A percentile compares a stretch with the other conserved stretches of the same genome.
Evolutionary conservation across 2,888 invertebrate genomes (phyloP).

Genomic region (Nezara viridula): DNA sequence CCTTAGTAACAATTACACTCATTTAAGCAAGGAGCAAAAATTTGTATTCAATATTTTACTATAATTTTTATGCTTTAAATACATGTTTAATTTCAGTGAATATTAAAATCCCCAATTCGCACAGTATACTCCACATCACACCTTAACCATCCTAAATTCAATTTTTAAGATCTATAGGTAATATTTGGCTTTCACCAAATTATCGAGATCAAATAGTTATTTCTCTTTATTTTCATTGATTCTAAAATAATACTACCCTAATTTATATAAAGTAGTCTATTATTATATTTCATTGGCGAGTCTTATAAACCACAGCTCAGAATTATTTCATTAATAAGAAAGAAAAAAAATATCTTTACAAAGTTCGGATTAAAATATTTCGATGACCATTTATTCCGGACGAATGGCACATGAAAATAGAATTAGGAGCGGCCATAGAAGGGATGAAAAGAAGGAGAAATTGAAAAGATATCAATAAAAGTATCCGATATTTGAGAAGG

Average conservation of each 20-base stretch:
- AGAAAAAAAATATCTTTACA: not conserved
- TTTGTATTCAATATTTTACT: too few relatives aligned
- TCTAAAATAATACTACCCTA: not conserved
- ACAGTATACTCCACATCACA: too few relatives aligned
- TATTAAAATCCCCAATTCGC: too few relatives aligned
- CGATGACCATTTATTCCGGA: not conserved
- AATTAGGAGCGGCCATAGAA: not conserved
- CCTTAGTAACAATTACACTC: too few relatives aligned
- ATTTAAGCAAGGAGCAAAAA: too few relatives aligned
- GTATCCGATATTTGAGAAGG: constrained; percentile 34
- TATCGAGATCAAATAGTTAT: too few relatives aligned
- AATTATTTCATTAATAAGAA: not conserved
- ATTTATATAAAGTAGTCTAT: not conserved
- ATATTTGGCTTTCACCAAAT: too few relatives aligned
- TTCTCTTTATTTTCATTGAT: too few relatives aligned
- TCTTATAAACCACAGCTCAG: not conserved
- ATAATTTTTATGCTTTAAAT: too few relatives aligned
- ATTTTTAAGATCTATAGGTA: too few relatives aligned
- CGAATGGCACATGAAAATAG: constrained; percentile 3
- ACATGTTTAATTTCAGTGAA: too few relatives aligned
- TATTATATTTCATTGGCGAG: not conserved
- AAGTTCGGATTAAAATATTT: not conserved
- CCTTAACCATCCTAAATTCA: too few relatives aligned
- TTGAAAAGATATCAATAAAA: constrained; percentile 50
- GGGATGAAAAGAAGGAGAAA: not conserved